Conservation (phyloP, 2,113 vertebrate species). For the Microcebus lehilahytsara region DNA sequence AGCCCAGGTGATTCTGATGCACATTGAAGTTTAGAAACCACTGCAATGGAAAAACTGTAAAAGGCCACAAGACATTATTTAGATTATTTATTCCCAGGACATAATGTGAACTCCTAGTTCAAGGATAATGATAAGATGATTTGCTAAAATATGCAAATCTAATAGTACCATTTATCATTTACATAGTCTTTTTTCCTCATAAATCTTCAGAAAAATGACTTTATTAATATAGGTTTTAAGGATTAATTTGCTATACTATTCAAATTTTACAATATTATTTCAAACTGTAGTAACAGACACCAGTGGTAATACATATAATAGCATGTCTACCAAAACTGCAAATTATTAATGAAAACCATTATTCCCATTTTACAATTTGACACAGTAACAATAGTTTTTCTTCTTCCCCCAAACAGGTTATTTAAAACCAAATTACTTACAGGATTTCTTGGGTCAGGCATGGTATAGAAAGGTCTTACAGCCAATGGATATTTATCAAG, state of each 20-base stretch:
- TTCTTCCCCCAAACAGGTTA: neutral
- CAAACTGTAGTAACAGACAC: neutral
- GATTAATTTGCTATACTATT: slow-evolving; percentile 38
- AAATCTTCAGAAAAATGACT: slow-evolving; percentile 43
- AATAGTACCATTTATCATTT: slow-evolving; percentile 16
- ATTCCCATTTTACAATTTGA: slow-evolving; percentile 20
- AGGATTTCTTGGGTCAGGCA: slow-evolving; percentile 94
- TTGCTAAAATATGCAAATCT: neutral
- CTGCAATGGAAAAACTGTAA: neutral
- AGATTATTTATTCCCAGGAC: slow-evolving; percentile 5
- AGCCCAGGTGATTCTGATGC: neutral
- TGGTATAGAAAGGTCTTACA: slow-evolving; percentile 99
- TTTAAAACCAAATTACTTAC: slow-evolving; percentile 85
- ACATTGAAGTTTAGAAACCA: neutral
- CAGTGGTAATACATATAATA: neutral
- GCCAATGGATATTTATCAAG: slow-evolving; percentile 99
- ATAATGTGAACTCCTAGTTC: slow-evolving; percentile 7
- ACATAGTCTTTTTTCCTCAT: neutral
- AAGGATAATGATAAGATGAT: slow-evolving; percentile 18
- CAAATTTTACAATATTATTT: slow-evolving; percentile 9
- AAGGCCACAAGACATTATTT: slow-evolving; percentile 5
- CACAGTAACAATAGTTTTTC: neutral
- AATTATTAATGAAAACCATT: slow-evolving; percentile 54
- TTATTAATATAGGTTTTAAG: neutral
- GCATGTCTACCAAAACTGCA: neutral